Evolutionary conservation across 1,140 invertebrate genomes (phyloP).

Genomic region (honey bee (Apis mellifera)): Amel_HAv3.1 CM009932.2:14013501-14014000

Average conservation of each 20-base stretch:
- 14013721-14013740: slow-evolving; percentile 19
- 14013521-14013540: not conserved
- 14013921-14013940: too few species aligned
- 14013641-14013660: not conserved
- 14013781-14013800: slow-evolving; percentile 48
- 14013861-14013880: too few species aligned
- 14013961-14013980: not conserved
- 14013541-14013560: not conserved
- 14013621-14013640: not conserved
- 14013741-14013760: slow-evolving; percentile 35
- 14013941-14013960: too few species aligned
- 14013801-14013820: slow-evolving; percentile 59
- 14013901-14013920: not conserved
- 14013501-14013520: not conserved
- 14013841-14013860: not conserved
- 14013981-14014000: not conserved
- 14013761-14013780: slow-evolving; percentile 9
- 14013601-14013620: not conserved
- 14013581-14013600: not conserved
- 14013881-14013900: not conserved
- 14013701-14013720: not conserved
- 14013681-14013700: not conserved
- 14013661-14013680: not conserved
- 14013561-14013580: too few species aligned
- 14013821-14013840: not conserved